Evolutionary conservation across 2,797 vertebrate genomes (phyloP).

Genomic region (Muraenolepis orangiensis): DNA sequence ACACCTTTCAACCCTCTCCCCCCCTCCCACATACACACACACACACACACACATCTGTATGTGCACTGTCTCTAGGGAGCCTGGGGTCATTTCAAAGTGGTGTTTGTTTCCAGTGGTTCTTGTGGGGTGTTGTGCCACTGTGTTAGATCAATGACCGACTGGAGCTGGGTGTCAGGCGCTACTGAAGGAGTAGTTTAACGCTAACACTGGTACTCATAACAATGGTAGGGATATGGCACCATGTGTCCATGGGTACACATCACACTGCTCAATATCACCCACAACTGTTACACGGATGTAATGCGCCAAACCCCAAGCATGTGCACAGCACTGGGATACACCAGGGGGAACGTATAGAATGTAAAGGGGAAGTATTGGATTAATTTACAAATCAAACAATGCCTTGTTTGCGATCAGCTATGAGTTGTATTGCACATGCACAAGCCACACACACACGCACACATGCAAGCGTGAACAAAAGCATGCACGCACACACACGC

Average conservation of each 20-base stretch:
- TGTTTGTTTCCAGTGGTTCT: slow-evolving; percentile 40
- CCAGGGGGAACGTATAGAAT: background rate
- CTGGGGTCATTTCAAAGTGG: slow-evolving; percentile 54
- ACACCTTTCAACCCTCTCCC: background rate
- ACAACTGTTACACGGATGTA: background rate
- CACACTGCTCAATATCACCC: background rate
- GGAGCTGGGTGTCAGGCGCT: background rate
- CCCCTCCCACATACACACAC: slow-evolving; percentile 26
- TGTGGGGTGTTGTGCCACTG: slow-evolving; percentile 47
- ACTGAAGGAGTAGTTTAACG: background rate
- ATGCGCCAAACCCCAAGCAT: background rate
- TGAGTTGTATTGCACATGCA: background rate
- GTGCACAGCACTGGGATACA: background rate
- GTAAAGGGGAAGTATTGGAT: too few species aligned
- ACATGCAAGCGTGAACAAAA: background rate
- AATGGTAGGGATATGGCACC: background rate
- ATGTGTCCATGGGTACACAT: too few species aligned
- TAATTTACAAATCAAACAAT: too few species aligned
- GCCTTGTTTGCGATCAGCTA: background rate
- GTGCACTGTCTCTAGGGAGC: slow-evolving; percentile 47
- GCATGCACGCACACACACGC: slow-evolving; percentile 15
- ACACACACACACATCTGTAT: slow-evolving; percentile 12
- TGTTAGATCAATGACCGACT: slow-evolving; percentile 26
- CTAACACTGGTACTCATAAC: background rate
- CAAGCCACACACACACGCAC: background rate